Evolutionary conservation across 1,140 invertebrate species (phyloP), one percentile per base, ranked within the genome.

Genomic region (Dryas iulia): DNA sequence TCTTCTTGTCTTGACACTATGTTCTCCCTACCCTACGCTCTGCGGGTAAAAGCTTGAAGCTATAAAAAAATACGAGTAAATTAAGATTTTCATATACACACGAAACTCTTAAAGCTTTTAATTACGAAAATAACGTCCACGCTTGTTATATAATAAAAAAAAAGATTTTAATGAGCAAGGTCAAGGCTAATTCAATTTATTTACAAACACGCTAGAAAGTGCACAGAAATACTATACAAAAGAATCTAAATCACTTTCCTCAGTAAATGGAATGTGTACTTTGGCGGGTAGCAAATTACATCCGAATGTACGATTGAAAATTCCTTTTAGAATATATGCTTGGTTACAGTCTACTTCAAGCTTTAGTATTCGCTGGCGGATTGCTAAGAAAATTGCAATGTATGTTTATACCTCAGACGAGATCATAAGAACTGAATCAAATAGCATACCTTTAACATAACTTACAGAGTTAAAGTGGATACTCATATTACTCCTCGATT

Each of bases 361-460:
- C 18, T 47, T 47, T 11, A 21, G 39, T 47, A 47, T 47, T 47
- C 18, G 18, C 39, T 47, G 21, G 39, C 6, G 39, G 10, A 18
- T 47, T 47, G 39, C 39, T 47, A 47, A 47, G 39, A 47, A 12
- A 18, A 47, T 60, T 59, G 10, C 33, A 60, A 60, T 24, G 39
- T 47, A 39, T 14, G 39, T 60, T 60, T 60, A 25, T 60, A 33
- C 25, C 31, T 47, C 24, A 24, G 33, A 14, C n/a, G 33, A 23
- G 1, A 18, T 39, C 59, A 24, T 60, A 18, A 11, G 33, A 60
- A 25, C 59, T 3, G 31, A 24, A 60, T 39, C 33, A 60, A 59
- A 35, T 60, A 60, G 59, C 59, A 35, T 26, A 26, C 31, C 59
- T 25, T n/a, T 31, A 47, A 60, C 33, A 60, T n/a, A 60, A 39